Evolutionary conservation across 1,140 invertebrate genomes (phyloP), one percentile per base, ranked within the genome.

Genomic region (Eriosoma lanigerum): DNA sequence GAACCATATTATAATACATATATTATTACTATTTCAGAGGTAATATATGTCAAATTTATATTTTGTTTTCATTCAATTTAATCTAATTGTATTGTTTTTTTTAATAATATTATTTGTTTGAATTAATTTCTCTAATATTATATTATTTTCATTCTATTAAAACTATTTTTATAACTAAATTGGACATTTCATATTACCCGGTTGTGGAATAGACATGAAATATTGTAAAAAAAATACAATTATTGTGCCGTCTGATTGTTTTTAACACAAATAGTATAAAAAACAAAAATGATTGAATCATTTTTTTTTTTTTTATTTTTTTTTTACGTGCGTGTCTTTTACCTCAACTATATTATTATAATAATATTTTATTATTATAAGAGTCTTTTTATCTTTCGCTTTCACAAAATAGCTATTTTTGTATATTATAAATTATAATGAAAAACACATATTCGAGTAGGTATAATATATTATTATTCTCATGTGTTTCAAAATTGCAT

Each of bases 61-160:
- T 48, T 26, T 15, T 19, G 46, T 50, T 70, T 70, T 70, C 21
- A 70, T 50, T 70, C 21, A 50, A 50, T 50, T 70, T 50, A 70
- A 68, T 46, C n/a, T 44, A 46, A 38, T 24, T 10, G 38, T 44
- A n/a, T n/a, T n/a, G 19, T 64, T 64, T n/a, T 64, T 64, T 29
- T 5, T 24, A 8, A 19, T 8, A n/a, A 17, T n/a, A 64, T 38
- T 64, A 64, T 64, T 64, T n/a, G 26, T n/a, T n/a, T 17, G 9
- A 64, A 64, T 64, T 64, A 64, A 64, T 64, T 38, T n/a, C 64
- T 68, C n/a, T n/a, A n/a, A n/a, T n/a, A n/a, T n/a, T n/a, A n/a
- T n/a, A n/a, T n/a, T 24, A 17, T 68, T 68, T 68, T 21, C 12
- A 8, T 46, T 46, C 13, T 0, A 6, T 24, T 5, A 17, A n/a